A percentile compares a stretch with the other conserved stretches of the same genome.
Conservation (phyloP, 2,113 vertebrate genomes). For the Steatornis caripensis region DNA sequence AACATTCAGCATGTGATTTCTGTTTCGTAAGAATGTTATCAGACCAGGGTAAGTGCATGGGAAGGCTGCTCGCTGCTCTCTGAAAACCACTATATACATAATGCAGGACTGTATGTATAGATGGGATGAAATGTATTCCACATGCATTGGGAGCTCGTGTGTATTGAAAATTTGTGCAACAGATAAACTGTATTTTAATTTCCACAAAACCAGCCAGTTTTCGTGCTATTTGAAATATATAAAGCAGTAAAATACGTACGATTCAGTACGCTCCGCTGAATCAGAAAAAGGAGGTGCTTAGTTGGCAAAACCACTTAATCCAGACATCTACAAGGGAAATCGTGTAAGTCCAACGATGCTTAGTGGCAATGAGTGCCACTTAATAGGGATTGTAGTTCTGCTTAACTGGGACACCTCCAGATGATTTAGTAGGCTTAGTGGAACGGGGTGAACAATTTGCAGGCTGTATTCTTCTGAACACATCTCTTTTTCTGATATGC, state of each 20-base stretch:
- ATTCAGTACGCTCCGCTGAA: not conserved
- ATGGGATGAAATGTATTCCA: conserved; percentile 11
- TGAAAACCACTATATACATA: not conserved
- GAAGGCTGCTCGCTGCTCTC: not conserved
- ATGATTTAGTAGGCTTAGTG: conserved; percentile 39
- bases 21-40: conserved; percentile 35
- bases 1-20: conserved; percentile 19
- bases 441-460: not conserved
- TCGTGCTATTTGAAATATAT: not conserved
- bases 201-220: not conserved
- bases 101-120: not conserved
- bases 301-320: conserved; percentile 62
- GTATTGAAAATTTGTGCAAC: not conserved
- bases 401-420: conserved; percentile 60
- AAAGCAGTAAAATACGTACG: not conserved
- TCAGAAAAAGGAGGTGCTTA: conserved; percentile 52
- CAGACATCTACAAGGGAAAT: conserved; percentile 66
- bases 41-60: not conserved
- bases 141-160: not conserved
- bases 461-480: not conserved
- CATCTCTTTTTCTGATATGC: not conserved
- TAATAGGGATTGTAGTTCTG: conserved; percentile 52
- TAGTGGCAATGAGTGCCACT: conserved; percentile 60
- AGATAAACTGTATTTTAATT: conserved; percentile 21
- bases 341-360: conserved; percentile 4